A percentile compares a stretch with the other conserved stretches of the same genome.
phyloP scores from a whole-genome alignment of 2,888 invertebrate species.

The Tipula helvola region DNA sequence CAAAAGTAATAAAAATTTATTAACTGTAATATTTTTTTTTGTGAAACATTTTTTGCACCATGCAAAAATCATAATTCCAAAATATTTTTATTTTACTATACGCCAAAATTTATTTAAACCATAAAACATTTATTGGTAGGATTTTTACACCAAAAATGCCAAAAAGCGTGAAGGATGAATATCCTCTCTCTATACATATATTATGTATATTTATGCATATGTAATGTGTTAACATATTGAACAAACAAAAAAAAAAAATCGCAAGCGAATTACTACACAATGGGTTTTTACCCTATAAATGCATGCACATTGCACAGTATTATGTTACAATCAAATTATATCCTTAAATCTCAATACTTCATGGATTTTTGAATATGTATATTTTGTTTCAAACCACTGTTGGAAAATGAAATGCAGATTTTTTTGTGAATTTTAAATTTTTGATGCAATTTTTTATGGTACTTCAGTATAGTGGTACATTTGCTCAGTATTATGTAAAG shows the following conservation, averaged over 20 bases:
- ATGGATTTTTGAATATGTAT: neutral
- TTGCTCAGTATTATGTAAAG: neutral
- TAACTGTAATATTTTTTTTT: neutral
- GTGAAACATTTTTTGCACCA: neutral
- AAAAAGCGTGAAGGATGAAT: neutral
- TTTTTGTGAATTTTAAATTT: neutral
- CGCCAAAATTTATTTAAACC: neutral
- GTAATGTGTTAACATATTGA: neutral
- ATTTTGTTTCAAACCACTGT: neutral
- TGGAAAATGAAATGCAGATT: neutral
- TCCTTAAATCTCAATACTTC: neutral
- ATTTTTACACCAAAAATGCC: neutral
- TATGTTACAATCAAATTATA: neutral
- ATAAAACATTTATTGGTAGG: neutral
- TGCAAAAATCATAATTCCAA: neutral
- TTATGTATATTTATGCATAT: neutral
- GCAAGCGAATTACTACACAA: neutral
- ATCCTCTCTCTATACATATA: neutral
- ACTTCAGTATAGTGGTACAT: no score
- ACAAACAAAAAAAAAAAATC: neutral
- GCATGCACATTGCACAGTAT: neutral
- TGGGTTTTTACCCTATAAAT: neutral
- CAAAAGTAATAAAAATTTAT: slow-evolving; percentile 9
- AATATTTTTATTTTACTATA: neutral
- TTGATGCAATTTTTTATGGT: neutral